Evolutionary conservation across 1,140 invertebrate genomes (phyloP), one percentile per base, ranked within the genome.

Genomic region (Scaptomyza graminum): DNA sequence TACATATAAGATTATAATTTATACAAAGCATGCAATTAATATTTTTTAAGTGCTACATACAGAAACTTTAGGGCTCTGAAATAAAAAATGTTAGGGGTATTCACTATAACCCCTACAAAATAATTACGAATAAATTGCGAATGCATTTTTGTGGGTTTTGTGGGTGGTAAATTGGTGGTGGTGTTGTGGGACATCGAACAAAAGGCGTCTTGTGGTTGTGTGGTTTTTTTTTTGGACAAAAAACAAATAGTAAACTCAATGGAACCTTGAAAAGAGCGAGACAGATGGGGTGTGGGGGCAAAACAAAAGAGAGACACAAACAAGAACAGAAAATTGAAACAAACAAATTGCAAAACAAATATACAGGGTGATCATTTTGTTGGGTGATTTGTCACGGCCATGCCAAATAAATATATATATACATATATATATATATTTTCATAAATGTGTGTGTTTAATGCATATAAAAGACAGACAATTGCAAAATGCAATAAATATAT

Each of bases 401-500:
- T 87, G 82, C 81, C 81, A 22, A 22, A 13, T 50, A 22, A 8
- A 18, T 47, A 16, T 50, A 46, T 46, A 44, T 50, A 80, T 73
- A 67, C 59, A 57, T 63, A 55, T 51, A 54, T 52, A 68, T 66
- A 68, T n/a, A n/a, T n/a, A n/a, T n/a, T n/a, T n/a, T n/a, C n/a
- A n/a, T n/a, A n/a, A n/a, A n/a, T n/a, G n/a, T 25, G 18, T 71
- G 59, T 62, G 50, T 67, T 34, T 34, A 34, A 34, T 34, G 51
- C 76, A 69, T 62, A 56, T 56, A n/a, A 34, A 66, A 65, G 61
- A 76, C 68, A 76, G 60, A 85, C 82, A 74, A 75, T 78, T 85
- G 82, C 82, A 78, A 68, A 76, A 79, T 88, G 83, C 82, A 76
- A 71, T 61, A 81, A 59, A 80, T 74, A 41, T 67, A 56, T 22